These are phyloP conservation scores for Pithecia hirsuta DNA, from an alignment of 2,797 vertebrate species.

Conservation along the genomic window DNA sequence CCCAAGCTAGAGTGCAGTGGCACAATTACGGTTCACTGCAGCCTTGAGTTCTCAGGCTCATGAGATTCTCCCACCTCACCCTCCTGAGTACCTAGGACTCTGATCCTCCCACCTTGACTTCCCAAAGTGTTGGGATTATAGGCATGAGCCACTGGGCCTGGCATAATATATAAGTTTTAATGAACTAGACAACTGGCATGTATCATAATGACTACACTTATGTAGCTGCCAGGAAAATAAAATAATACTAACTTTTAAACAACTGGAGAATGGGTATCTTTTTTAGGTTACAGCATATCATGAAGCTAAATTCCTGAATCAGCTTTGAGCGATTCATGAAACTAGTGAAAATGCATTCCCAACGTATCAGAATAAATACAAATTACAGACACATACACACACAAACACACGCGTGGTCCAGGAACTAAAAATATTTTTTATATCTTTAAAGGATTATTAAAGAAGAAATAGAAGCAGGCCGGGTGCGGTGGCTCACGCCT, in stretches of 20 bases:
- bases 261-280: neutral
- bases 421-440: neutral
- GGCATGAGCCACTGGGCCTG: neutral
- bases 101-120: neutral
- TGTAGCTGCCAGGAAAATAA: neutral
- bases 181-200: neutral
- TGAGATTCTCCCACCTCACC: neutral
- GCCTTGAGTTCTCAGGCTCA: neutral
- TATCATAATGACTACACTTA: slow-evolving; percentile 28
- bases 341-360: neutral
- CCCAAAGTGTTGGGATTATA: neutral
- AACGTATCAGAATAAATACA: slow-evolving; percentile 2
- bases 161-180: neutral
- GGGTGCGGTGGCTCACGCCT: too few species aligned
- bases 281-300: slow-evolving; percentile 3
- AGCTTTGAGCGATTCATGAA: neutral
- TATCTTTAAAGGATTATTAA: slow-evolving; percentile 34
- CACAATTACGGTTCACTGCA: neutral
- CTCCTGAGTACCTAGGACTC: neutral
- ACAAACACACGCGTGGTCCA: neutral
- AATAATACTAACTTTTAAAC: slow-evolving; percentile 38
- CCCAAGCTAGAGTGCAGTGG: neutral
- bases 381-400: neutral
- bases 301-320: neutral
- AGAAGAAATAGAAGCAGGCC: neutral